phyloP scores from a whole-genome alignment of 2,113 vertebrate genomes.

The Raja brachyura region DNA sequence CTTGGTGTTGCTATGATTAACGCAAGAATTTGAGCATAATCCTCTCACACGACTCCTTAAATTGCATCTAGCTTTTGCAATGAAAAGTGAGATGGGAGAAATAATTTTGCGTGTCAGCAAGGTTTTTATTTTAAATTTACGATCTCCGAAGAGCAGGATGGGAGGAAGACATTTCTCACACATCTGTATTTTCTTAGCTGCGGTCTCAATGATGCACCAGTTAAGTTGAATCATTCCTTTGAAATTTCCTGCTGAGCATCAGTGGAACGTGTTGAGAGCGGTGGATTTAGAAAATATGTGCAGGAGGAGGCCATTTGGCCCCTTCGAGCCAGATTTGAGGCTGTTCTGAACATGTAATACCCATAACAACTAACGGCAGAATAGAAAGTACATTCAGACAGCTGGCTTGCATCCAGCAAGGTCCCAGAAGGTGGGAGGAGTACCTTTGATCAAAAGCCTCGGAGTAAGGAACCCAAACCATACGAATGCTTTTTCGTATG shows the following conservation, averaged over 20 bases:
- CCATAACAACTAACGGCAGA: background rate
- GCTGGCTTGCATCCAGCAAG: background rate
- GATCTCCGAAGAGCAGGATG: background rate
- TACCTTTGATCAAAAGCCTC: background rate
- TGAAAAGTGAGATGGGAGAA: background rate
- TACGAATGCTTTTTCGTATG: background rate
- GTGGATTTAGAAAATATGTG: background rate
- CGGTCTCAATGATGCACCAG: background rate
- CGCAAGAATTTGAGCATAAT: background rate
- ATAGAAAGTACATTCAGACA: background rate
- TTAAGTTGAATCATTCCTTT: conserved; percentile 9
- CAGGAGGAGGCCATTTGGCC: too few relatives aligned
- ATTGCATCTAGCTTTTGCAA: background rate
- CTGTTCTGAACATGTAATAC: background rate
- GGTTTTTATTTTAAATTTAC: conserved; percentile 15
- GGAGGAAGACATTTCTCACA: background rate
- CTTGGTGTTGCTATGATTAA: too few relatives aligned
- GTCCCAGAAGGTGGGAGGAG: background rate
- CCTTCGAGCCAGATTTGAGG: background rate
- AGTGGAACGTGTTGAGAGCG: background rate
- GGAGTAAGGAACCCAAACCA: background rate
- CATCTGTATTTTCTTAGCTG: conserved; percentile 1
- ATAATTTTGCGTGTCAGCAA: background rate
- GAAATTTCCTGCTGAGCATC: background rate
- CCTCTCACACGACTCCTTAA: background rate